Evolutionary conservation across 2,797 vertebrate genomes (phyloP).

Genomic region (Melanogrammus aeglefinus): DNA sequence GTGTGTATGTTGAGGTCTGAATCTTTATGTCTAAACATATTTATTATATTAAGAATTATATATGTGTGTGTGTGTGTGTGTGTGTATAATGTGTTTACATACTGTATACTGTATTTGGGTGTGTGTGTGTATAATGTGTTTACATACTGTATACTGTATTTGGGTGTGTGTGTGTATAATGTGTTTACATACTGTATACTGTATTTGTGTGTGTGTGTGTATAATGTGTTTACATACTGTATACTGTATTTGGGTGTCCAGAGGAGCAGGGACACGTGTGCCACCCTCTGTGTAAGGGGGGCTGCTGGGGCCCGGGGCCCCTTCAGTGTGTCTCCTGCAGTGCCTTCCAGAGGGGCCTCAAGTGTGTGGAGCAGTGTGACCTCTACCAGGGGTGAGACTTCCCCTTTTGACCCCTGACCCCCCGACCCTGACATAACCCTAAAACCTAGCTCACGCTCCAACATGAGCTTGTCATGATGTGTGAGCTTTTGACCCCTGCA

Average conservation of each 20-base stretch:
- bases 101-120: conserved; percentile 26
- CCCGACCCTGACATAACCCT: too few species aligned
- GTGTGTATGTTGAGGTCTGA: too few species aligned
- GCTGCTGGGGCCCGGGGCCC: conserved; percentile 91
- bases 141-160: background rate
- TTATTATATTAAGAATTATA: too few species aligned
- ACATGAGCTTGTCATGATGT: too few species aligned
- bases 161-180: conserved; percentile 33
- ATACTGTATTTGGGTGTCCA: conserved; percentile 56
- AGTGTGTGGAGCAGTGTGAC: conserved; percentile 90
- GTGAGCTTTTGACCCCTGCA: too few species aligned
- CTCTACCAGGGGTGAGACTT: conserved; percentile 80
- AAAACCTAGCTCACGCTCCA: too few species aligned
- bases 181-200: background rate
- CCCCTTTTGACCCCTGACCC: background rate
- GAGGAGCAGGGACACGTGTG: conserved; percentile 76
- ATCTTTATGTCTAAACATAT: too few species aligned
- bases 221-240: background rate
- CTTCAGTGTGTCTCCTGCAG: conserved; percentile 85
- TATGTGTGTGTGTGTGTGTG: conserved; percentile 5
- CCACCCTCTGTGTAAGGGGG: conserved; percentile 77
- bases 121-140: conserved; percentile 15
- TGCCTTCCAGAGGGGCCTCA: conserved; percentile 79
- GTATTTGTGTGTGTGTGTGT: conserved; percentile 34
- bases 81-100: background rate